Evolutionary conservation across 35 echinoderm and acorn worm species (phyloP).

Genomic region (Eucidaris tribuloides): DNA sequence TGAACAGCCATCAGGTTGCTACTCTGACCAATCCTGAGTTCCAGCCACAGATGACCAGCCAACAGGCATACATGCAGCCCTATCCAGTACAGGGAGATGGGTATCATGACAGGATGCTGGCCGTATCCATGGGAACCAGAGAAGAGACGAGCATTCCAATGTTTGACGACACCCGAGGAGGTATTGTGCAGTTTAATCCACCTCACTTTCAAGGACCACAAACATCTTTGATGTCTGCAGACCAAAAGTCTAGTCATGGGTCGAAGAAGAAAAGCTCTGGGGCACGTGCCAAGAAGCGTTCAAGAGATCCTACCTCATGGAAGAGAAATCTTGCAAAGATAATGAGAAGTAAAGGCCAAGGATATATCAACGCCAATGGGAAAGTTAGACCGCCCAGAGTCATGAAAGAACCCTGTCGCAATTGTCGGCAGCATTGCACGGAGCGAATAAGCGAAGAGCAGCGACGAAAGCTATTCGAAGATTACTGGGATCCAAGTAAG

Average conservation of each 20-base stretch:
- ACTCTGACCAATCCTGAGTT: background rate
- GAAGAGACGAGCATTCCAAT: background rate
- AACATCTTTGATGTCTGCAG: background rate
- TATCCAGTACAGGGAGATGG: constrained; percentile 4
- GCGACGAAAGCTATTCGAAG: background rate
- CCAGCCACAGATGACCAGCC: background rate
- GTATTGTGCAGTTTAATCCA: background rate
- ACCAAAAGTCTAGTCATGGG: background rate
- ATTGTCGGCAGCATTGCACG: background rate
- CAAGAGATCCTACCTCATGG: background rate
- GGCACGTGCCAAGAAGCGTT: background rate
- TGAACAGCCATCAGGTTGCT: constrained; percentile 14
- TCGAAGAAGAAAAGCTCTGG: background rate
- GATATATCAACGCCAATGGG: background rate
- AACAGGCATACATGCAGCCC: background rate
- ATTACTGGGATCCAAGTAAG: background rate
- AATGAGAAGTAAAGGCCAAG: background rate
- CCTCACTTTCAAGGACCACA: background rate
- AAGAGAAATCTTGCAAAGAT: constrained; percentile 9
- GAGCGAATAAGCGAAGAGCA: constrained; percentile 11
- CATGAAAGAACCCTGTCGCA: constrained; percentile 9
- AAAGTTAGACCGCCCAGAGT: background rate
- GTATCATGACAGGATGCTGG: constrained; percentile 6
- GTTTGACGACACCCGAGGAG: background rate
- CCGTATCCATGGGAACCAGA: background rate